These are phyloP conservation scores for Homarus americanus DNA, from an alignment of 1,140 invertebrate genomes.

Conservation along the genomic window DNA sequence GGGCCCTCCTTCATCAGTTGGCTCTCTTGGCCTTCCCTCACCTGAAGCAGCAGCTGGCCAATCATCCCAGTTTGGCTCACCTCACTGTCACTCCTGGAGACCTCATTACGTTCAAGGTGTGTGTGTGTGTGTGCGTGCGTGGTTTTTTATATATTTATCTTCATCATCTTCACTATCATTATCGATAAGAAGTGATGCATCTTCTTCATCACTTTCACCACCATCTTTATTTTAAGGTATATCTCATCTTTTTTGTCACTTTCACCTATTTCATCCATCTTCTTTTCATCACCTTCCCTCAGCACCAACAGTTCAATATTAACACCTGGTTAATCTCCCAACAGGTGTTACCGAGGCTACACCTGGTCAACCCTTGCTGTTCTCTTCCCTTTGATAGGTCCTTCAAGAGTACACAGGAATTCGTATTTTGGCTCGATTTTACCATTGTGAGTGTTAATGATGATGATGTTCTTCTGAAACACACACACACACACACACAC, in stretches of 20 bases:
- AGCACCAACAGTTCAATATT: too few species aligned
- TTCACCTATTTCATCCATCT: too few species aligned
- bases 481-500: too few species aligned
- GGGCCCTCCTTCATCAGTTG: slow-evolving; percentile 26
- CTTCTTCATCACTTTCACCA: not conserved
- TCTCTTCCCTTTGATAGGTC: slow-evolving; percentile 45
- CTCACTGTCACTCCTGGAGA: slow-evolving; percentile 14
- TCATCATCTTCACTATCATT: not conserved
- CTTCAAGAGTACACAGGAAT: slow-evolving; percentile 66
- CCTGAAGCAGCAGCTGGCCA: not conserved
- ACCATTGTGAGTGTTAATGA: slow-evolving; percentile 42
- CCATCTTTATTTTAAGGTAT: not conserved
- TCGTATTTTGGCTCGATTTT: slow-evolving; percentile 55
- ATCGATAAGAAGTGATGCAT: too few species aligned
- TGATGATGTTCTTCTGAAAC: too few species aligned
- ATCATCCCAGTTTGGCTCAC: not conserved
- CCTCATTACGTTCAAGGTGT: slow-evolving; percentile 17
- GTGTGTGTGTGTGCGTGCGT: too few species aligned
- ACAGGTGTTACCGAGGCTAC: slow-evolving; percentile 37
- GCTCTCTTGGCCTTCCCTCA: not conserved
- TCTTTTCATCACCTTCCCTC: too few species aligned
- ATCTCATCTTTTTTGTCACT: too few species aligned
- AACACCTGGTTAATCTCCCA: too few species aligned
- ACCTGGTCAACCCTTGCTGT: slow-evolving; percentile 55
- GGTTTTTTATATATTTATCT: too few species aligned